phyloP scores from a whole-genome alignment of 1,140 invertebrate species.

The Drusus annulatus region DNA sequence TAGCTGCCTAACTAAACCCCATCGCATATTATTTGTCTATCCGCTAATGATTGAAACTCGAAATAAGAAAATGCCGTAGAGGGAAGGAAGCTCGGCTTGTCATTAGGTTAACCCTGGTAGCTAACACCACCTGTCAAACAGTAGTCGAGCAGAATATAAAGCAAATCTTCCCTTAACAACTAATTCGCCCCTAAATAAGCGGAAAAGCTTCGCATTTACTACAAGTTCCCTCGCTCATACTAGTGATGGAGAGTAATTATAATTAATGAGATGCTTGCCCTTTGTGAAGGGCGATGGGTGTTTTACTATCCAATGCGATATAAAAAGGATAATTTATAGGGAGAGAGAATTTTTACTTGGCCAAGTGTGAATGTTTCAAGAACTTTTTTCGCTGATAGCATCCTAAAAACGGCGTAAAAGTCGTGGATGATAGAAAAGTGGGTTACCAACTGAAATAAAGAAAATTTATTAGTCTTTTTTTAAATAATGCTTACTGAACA shows the following conservation, averaged over 20 bases:
- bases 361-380: neutral
- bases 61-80: slow-evolving; percentile 11
- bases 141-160: slow-evolving; percentile 33
- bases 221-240: slow-evolving; percentile 7
- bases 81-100: neutral
- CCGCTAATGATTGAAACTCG: neutral
- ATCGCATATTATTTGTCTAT: too few species aligned
- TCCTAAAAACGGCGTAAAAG: neutral
- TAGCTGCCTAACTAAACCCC: too few species aligned
- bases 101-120: slow-evolving; percentile 21
- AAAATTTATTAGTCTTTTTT: slow-evolving; percentile 5
- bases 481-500: neutral
- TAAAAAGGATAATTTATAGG: slow-evolving; percentile 40
- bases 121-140: slow-evolving; percentile 22
- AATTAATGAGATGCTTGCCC: slow-evolving; percentile 48
- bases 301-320: slow-evolving; percentile 19
- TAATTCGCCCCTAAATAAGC: slow-evolving; percentile 47
- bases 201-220: slow-evolving; percentile 39
- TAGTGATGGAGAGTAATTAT: slow-evolving; percentile 45
- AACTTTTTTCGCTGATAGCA: slow-evolving; percentile 13
- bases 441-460: neutral
- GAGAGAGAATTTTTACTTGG: neutral
- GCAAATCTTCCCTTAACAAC: slow-evolving; percentile 33
- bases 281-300: slow-evolving; percentile 17
- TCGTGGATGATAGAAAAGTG: neutral